Evolutionary conservation across 2,797 vertebrate genomes (phyloP), one percentile per base, ranked within the genome.

Genomic region (Sebastes miniatus): DNA sequence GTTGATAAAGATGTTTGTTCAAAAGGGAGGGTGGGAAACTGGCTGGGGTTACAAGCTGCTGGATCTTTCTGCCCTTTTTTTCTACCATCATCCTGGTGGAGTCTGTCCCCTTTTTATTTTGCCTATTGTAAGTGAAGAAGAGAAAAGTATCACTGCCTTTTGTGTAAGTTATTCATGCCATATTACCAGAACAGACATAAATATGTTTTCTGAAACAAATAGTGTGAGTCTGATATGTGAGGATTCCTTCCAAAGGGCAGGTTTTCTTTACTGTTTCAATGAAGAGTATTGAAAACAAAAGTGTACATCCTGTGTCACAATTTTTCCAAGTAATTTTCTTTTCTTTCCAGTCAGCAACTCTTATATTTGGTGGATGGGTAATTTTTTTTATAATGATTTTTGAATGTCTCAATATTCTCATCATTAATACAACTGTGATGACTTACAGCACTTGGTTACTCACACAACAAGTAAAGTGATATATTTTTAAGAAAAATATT

Each of bases 1-100:
- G 4, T 10, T 72, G 67, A 66, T 69, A 18, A 69, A 63, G 58
- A 69, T 13, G 39, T 87, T 76, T 80, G 73, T 73, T 81, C 3
- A n/a, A 25, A 77, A 68, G 34, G 63, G 47, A 69, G 57, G 58
- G n/a, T 24, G 73, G 70, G 70, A 24, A 66, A 58, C 2, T 20
- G 62, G 20, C 14, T 20, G 12, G 25, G 36, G 14, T 56, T 61
- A 22, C n/a, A 31, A 59, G 77, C 72, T 43, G 12, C 69, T 65
- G 31, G 59, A 61, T 76, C 43, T 52, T 61, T 77, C 75, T 6
- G 52, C 67, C 11, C 3, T 2, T 54, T 13, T 61, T 29, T 59
- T 73, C 62, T 34, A 24, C 24, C 67, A 61, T 74, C 52, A 7
- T 24, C 57, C 58, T 47, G 5, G 14, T 79, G 1, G 27, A 24